phyloP scores from a whole-genome alignment of 2,888 invertebrate genomes.

The Piscicola geometra region DNA sequence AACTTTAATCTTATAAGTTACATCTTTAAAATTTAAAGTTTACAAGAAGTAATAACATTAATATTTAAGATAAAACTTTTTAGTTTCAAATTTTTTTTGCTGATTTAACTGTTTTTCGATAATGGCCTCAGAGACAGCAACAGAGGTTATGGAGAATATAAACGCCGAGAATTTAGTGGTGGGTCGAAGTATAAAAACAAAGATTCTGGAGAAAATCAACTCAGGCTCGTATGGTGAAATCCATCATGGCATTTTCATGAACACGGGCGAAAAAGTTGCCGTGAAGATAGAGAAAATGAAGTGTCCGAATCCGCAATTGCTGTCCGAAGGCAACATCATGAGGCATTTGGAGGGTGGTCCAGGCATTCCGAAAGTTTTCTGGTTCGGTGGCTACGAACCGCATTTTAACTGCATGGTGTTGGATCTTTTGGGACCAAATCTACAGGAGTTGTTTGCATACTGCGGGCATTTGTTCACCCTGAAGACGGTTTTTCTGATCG shows the following conservation, averaged over 20 bases:
- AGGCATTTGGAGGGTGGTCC: conserved; percentile 40
- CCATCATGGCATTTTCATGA: conserved; percentile 33
- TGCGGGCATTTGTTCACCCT: conserved; percentile 38
- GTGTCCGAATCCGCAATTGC: conserved; percentile 33
- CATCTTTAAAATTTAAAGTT: no score
- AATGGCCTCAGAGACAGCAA: no score
- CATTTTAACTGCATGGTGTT: conserved; percentile 37
- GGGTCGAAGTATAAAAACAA: conserved; percentile 36
- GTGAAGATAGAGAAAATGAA: conserved; percentile 39
- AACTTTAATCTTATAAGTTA: no score
- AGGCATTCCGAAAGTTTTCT: conserved; percentile 39
- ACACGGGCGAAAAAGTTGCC: conserved; percentile 36
- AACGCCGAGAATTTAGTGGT: conserved; percentile 31
- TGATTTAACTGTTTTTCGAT: no score
- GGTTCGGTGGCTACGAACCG: conserved; percentile 40
- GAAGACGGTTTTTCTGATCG: conserved; percentile 37
- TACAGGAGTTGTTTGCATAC: conserved; percentile 37
- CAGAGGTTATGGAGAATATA: neutral
- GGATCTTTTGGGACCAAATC: conserved; percentile 39
- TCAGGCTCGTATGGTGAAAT: conserved; percentile 41
- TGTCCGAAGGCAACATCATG: conserved; percentile 40
- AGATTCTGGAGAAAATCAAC: conserved; percentile 36
- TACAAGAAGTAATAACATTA: no score
- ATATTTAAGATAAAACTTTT: no score
- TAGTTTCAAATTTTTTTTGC: no score